A percentile compares a stretch with the other conserved stretches of the same genome.
Conservation (phyloP, 2,113 vertebrate genomes). For the Hoplias malabaricus region DNA sequence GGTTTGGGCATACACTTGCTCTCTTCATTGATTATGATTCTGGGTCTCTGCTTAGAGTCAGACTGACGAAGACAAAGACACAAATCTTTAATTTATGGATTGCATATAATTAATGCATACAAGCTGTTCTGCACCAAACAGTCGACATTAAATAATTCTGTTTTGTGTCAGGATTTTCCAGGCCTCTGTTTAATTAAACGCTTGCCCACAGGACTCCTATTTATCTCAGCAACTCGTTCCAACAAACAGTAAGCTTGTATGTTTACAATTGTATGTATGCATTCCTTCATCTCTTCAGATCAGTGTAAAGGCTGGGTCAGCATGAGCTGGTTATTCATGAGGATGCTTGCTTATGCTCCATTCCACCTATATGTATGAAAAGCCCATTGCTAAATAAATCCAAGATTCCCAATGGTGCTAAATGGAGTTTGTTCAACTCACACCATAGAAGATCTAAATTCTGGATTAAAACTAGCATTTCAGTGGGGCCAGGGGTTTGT, state of each 20-base stretch:
- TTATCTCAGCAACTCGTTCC: not conserved
- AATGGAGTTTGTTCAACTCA: no score
- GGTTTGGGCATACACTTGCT: constrained; percentile 30
- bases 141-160: constrained; percentile 48
- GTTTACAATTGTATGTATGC: constrained; percentile 10
- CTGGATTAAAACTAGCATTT: no score
- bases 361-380: not conserved
- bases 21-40: constrained; percentile 44
- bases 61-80: constrained; percentile 33
- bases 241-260: constrained; percentile 5
- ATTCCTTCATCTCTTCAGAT: not conserved
- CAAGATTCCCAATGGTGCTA: no score
- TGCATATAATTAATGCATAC: constrained; percentile 56
- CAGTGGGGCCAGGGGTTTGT: no score
- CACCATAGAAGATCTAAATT: no score
- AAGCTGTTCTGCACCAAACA: constrained; percentile 51
- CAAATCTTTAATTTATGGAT: constrained; percentile 60
- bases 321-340: not conserved
- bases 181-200: constrained; percentile 36
- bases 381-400: no score
- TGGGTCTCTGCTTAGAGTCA: constrained; percentile 20
- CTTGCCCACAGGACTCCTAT: constrained; percentile 20
- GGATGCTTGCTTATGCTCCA: not conserved
- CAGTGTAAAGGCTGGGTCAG: not conserved
- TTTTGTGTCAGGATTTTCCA: constrained; percentile 35